phyloP scores from a whole-genome alignment of 2,888 invertebrate species.

The Didymodactylos carnosus region DNA sequence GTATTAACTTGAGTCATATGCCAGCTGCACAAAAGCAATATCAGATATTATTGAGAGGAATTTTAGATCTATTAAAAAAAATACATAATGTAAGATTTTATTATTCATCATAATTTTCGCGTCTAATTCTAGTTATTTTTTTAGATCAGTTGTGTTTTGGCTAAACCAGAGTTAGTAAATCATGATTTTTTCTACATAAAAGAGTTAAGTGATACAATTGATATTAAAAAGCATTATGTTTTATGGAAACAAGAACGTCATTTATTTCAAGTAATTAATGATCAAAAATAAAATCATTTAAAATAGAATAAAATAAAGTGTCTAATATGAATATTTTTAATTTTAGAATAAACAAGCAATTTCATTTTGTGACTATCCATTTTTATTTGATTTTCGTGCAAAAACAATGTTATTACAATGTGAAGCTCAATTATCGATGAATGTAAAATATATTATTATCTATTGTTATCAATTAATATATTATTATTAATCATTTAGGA shows the following conservation, averaged over 20 bases:
- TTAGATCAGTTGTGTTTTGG: not conserved
- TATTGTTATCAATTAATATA: too few species aligned
- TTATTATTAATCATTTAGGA: constrained; percentile 18
- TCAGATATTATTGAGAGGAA: not conserved
- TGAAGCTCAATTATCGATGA: constrained; percentile 49
- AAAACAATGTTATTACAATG: constrained; percentile 51
- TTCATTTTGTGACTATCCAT: constrained; percentile 70
- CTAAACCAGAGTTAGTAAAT: constrained; percentile 40
- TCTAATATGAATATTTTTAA: not conserved
- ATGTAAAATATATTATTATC: constrained; percentile 26
- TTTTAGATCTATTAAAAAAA: not conserved
- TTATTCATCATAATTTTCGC: too few species aligned
- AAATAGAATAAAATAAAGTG: not conserved
- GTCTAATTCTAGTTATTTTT: not conserved
- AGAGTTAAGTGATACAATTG: constrained; percentile 52
- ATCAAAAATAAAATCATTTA: not conserved
- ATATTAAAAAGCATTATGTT: constrained; percentile 61
- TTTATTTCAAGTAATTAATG: not conserved
- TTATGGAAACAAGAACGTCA: constrained; percentile 43
- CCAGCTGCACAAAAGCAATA: not conserved
- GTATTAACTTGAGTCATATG: not conserved
- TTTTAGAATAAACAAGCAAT: constrained; percentile 16
- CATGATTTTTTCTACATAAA: constrained; percentile 68
- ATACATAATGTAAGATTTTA: not conserved
- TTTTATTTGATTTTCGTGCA: constrained; percentile 75